These are phyloP conservation scores for Pararge aegeria DNA, from an alignment of 1,140 invertebrate species.

Conservation along the genomic window DNA sequence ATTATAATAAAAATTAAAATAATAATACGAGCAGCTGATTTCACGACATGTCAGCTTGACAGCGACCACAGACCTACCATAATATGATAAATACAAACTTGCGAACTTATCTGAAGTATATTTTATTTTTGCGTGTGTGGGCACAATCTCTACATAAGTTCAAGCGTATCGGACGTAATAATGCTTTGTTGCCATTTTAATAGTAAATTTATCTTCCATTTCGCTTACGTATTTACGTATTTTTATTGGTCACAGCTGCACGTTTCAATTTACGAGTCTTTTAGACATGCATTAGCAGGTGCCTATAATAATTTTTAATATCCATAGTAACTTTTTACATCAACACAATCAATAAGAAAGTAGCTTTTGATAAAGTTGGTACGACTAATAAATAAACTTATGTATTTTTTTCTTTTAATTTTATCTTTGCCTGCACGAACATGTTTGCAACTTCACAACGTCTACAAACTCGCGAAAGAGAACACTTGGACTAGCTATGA, in stretches of 20 bases:
- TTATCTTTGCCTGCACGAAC: not conserved
- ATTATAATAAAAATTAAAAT: too few species aligned
- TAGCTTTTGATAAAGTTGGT: constrained; percentile 1
- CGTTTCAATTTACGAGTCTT: constrained; percentile 14
- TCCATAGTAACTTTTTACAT: constrained; percentile 9
- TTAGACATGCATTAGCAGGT: constrained; percentile 22
- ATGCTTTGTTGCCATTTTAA: constrained; percentile 28
- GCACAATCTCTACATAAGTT: constrained; percentile 26
- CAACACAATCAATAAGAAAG: constrained; percentile 12
- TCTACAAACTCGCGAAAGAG: not conserved
- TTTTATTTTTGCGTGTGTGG: constrained; percentile 30
- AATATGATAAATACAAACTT: constrained; percentile 43
- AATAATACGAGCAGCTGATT: too few species aligned
- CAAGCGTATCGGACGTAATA: constrained; percentile 25
- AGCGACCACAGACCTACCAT: too few species aligned
- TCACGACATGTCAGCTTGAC: too few species aligned
- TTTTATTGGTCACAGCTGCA: constrained; percentile 19
- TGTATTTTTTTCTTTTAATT: not conserved
- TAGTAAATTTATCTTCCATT: constrained; percentile 25
- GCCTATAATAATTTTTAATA: constrained; percentile 14
- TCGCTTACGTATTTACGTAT: constrained; percentile 21
- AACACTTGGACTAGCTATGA: not conserved
- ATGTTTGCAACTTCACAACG: not conserved
- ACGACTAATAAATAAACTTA: not conserved
- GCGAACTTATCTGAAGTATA: constrained; percentile 19